Conservation (phyloP, 2,113 vertebrate species). For the Ptychochromis oligacanthus region DNA sequence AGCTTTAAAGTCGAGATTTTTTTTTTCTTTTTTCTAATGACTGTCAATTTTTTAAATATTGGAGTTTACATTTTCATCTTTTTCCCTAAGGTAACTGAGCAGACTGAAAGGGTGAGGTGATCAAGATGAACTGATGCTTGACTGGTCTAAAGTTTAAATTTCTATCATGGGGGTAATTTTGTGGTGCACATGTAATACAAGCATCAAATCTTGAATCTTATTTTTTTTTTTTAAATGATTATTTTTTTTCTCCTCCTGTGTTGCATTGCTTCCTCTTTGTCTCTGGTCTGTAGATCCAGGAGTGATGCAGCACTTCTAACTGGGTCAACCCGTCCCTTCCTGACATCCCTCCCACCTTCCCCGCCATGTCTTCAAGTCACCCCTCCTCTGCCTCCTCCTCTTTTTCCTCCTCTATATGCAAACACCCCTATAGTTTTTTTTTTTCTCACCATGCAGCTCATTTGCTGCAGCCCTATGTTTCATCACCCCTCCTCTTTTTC, state of each 20-base stretch:
- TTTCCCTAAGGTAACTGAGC: too few species aligned
- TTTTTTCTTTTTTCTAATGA: too few species aligned
- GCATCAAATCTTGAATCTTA: not conserved
- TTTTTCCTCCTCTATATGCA: conserved; percentile 27
- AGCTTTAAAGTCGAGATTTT: not conserved
- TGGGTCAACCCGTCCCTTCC: conserved; percentile 69
- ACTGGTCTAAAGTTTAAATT: not conserved
- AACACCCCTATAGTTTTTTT: conserved; percentile 1
- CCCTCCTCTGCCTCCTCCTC: conserved; percentile 10
- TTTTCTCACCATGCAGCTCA: conserved; percentile 40
- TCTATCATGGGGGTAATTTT: not conserved
- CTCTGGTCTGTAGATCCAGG: conserved; percentile 41
- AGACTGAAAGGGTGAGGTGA: not conserved
- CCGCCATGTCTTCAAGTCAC: conserved; percentile 24
- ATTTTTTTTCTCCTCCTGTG: not conserved
- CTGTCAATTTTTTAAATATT: not conserved
- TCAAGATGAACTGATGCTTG: not conserved
- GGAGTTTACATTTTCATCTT: not conserved
- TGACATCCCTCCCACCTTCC: conserved; percentile 36
- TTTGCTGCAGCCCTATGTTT: conserved; percentile 45
- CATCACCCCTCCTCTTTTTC: not conserved
- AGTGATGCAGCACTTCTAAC: conserved; percentile 73
- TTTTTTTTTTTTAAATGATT: too few species aligned
- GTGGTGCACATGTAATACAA: too few species aligned
- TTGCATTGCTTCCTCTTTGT: conserved; percentile 17